Evolutionary conservation across 2,113 vertebrate species (phyloP).

Genomic region (Tringa solitaria): DNA sequence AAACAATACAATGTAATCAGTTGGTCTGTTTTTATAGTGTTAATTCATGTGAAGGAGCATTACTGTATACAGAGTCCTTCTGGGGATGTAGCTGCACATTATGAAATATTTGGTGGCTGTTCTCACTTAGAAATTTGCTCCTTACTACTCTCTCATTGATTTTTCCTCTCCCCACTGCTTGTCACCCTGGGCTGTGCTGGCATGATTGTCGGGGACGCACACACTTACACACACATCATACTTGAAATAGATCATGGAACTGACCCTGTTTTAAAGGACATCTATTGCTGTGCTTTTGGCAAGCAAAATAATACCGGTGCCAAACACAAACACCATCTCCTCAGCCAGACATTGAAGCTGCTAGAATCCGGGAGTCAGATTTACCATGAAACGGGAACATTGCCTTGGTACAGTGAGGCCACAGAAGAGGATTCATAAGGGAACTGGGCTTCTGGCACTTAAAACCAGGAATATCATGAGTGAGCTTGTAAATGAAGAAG

Average conservation of each 20-base stretch:
- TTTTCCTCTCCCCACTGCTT: neutral
- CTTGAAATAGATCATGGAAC: neutral
- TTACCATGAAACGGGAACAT: neutral
- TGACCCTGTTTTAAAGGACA: neutral
- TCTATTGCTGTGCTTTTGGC: neutral
- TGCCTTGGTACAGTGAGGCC: neutral
- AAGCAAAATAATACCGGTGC: neutral
- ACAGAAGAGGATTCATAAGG: fast-evolving
- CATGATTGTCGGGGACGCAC: neutral
- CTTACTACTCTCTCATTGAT: neutral
- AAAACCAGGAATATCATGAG: neutral
- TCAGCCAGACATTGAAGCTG: neutral
- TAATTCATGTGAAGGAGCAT: neutral
- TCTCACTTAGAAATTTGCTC: neutral
- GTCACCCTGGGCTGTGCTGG: neutral
- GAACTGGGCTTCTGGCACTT: neutral
- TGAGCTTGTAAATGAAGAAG: neutral
- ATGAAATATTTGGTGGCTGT: neutral
- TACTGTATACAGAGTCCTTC: neutral
- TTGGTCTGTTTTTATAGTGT: neutral
- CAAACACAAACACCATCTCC: neutral
- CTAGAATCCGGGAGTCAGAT: neutral
- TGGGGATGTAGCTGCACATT: neutral
- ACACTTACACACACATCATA: too few species aligned
- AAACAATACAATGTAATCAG: neutral